Conservation (phyloP, 2,113 vertebrate genomes). For the Manacus vitellinus region DNA sequence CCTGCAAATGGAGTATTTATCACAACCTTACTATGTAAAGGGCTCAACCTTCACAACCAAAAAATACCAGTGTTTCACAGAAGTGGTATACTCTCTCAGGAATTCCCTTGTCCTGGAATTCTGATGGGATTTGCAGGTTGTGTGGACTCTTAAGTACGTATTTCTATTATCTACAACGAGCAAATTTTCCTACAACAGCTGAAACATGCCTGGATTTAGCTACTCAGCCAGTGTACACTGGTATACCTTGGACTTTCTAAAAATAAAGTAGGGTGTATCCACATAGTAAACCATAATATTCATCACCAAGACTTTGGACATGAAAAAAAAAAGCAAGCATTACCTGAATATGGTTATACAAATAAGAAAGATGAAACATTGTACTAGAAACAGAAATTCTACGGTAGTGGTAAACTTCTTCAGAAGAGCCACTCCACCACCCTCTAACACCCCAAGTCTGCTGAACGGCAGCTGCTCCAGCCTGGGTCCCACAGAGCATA, state of each 20-base stretch:
- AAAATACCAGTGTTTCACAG: neutral
- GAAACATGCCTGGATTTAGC: neutral
- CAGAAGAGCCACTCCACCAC: neutral
- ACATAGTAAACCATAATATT: neutral
- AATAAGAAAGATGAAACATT: neutral
- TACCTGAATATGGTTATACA: neutral
- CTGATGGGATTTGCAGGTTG: neutral
- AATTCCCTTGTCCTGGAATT: neutral
- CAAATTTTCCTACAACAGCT: neutral
- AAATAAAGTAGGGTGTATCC: neutral
- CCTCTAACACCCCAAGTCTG: neutral
- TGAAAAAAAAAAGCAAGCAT: neutral
- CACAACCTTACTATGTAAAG: neutral
- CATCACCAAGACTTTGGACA: neutral
- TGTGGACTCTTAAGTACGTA: neutral
- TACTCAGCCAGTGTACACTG: neutral
- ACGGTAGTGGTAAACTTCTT: neutral
- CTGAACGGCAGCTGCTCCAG: slow-evolving; percentile 3
- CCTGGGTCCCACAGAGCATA: neutral
- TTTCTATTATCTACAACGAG: neutral
- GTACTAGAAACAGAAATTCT: neutral
- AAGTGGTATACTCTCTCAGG: neutral
- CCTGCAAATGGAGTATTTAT: neutral
- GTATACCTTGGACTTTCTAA: neutral
- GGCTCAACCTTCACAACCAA: neutral